These are phyloP conservation scores for Psittacus erithacus DNA, from an alignment of 2,113 vertebrate genomes.

Conservation along the genomic window DNA sequence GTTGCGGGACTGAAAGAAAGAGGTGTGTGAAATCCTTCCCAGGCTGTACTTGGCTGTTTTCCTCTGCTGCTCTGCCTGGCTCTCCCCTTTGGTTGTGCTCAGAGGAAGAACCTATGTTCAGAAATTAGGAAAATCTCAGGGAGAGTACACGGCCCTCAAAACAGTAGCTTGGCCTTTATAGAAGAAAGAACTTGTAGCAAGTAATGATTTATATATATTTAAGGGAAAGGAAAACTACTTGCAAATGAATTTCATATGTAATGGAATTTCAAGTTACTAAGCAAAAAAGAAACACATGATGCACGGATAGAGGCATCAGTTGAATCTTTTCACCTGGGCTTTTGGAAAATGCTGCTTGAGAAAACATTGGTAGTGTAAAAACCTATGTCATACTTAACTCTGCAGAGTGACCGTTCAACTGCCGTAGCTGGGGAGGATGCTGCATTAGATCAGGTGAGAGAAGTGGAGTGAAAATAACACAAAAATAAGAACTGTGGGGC, in stretches of 20 bases:
- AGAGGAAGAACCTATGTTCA: neutral
- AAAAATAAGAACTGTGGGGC: neutral
- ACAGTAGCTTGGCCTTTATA: neutral
- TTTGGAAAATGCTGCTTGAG: neutral
- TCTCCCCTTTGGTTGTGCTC: neutral
- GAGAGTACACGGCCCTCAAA: accelerated
- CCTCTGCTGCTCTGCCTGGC: neutral
- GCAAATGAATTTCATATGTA: neutral
- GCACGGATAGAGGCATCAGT: neutral
- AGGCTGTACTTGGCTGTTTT: neutral
- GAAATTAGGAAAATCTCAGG: neutral
- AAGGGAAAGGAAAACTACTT: neutral
- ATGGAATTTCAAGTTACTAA: neutral
- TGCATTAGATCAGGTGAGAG: neutral
- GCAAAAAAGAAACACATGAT: neutral
- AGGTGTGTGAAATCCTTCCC: neutral
- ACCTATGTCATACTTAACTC: neutral
- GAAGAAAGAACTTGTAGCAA: neutral
- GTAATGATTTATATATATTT: neutral
- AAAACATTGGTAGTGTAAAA: neutral
- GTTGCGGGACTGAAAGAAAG: neutral
- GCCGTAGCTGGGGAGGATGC: neutral
- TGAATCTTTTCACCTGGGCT: neutral
- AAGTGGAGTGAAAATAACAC: neutral
- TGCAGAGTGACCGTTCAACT: neutral